These are phyloP conservation scores for Listronotus oregonensis DNA, from an alignment of 1,140 invertebrate species.

Conservation along the genomic window DNA sequence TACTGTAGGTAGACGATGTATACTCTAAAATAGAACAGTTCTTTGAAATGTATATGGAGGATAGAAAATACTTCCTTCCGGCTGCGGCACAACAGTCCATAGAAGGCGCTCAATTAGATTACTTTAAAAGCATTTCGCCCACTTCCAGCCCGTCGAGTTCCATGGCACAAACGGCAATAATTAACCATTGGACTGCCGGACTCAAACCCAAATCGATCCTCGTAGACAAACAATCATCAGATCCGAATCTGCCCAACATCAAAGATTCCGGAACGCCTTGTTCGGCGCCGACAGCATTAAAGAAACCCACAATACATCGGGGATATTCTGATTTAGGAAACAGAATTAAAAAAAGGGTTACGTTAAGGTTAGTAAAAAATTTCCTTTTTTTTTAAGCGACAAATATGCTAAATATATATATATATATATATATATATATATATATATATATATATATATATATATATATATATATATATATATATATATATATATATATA, in stretches of 20 bases:
- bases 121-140: slow-evolving; percentile 18
- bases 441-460: slow-evolving; percentile 2
- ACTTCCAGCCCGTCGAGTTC: slow-evolving; percentile 27
- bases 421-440: slow-evolving; percentile 2
- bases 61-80: slow-evolving; percentile 65
- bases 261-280: slow-evolving; percentile 54
- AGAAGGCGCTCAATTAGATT: background rate
- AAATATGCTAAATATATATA: no score
- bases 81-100: background rate
- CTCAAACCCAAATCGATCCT: slow-evolving; percentile 65
- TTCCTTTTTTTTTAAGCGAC: no score
- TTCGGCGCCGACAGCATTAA: slow-evolving; percentile 52
- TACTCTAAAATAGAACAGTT: slow-evolving; percentile 92
- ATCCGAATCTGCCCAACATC: slow-evolving; percentile 74
- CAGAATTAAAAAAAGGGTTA: slow-evolving; percentile 82
- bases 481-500: slow-evolving; percentile 8
- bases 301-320: slow-evolving; percentile 67
- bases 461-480: background rate
- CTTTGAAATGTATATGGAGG: slow-evolving; percentile 91
- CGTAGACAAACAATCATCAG: slow-evolving; percentile 76
- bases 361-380: slow-evolving; percentile 64
- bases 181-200: slow-evolving; percentile 22
- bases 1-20: slow-evolving; percentile 85
- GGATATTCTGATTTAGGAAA: slow-evolving; percentile 81
- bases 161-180: slow-evolving; percentile 36